Evolutionary conservation across 1,140 invertebrate genomes (phyloP), one percentile per base, ranked within the genome.

Genomic region (Agraylea sexmaculata): DNA sequence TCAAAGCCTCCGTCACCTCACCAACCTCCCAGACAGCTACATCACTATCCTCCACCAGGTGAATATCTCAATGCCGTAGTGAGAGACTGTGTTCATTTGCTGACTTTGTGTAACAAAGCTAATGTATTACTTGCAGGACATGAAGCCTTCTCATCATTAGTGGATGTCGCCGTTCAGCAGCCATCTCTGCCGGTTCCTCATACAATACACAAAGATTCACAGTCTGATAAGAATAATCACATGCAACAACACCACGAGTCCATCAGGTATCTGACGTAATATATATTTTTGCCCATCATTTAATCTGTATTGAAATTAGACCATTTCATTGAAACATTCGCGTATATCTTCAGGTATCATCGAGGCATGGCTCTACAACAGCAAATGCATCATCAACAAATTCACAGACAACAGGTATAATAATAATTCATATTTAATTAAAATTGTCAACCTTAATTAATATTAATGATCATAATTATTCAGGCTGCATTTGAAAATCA

Each of bases 161-260:
- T 90, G 1, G 86, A 92, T 53, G 82, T 87, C 4, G 87, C 87
- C 10, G 82, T 82, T 1, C 77, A 84, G 48, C 85, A 87, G 51
- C 82, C 83, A 0, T 84, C 79, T 55, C 54, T 89, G 50, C 84
- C 84, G 2, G 85, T 89, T 29, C 87, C 87, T 0, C 69, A 73
- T 47, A 53, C 62, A 5, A 50, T 66, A 4, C 60, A 62, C 23
- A 62, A 55, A 37, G 57, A 52, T 40, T 57, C 49, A 49, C 53
- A 18, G 55, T 15, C 41, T 41, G 53, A 42, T 40, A 54, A 47
- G 40, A 50, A 6, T 39, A 22, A 44, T 49, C 52, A 57, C 35
- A 47, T 54, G 11, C n/a, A n/a, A n/a, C 46, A 52, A 25, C 50
- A 51, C 22, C 50, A 51, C 27, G 40, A 48, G 4, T 13, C 27